Conservation (phyloP, 2,113 vertebrate genomes). For the Numenius arquata region DNA sequence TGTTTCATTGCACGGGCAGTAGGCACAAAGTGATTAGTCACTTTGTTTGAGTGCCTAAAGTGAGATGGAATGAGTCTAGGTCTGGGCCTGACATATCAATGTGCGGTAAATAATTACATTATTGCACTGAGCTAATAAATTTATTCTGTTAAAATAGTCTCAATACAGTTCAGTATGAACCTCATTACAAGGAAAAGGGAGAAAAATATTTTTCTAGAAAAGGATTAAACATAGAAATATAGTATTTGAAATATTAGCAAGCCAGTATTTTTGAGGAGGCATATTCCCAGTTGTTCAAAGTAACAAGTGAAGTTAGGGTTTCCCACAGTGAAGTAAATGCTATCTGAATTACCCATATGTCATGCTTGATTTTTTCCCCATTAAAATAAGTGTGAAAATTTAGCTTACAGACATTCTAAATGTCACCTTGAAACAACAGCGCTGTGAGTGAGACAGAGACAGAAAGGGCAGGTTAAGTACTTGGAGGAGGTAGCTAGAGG, state of each 20-base stretch:
- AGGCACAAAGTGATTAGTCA: background rate
- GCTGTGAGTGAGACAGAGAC: background rate
- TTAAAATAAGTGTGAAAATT: conserved; percentile 28
- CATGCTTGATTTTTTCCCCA: background rate
- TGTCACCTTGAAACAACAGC: conserved; percentile 25
- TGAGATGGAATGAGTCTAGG: background rate
- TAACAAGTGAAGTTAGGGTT: background rate
- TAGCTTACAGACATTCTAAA: background rate
- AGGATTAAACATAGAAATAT: background rate
- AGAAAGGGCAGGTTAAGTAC: background rate
- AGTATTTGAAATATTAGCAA: background rate
- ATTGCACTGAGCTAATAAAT: background rate
- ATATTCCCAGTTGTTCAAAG: background rate
- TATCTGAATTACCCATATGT: background rate
- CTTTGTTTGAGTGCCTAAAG: background rate
- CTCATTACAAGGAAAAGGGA: background rate
- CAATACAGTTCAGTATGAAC: background rate
- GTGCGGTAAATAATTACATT: background rate
- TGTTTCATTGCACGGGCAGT: background rate
- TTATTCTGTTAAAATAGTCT: background rate
- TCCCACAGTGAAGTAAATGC: conserved; percentile 26
- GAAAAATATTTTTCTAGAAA: background rate
- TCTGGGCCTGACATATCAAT: background rate
- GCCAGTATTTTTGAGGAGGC: background rate
- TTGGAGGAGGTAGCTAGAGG: background rate